phyloP scores from a whole-genome alignment of 1,140 invertebrate genomes.

The Patella vulgata region DNA sequence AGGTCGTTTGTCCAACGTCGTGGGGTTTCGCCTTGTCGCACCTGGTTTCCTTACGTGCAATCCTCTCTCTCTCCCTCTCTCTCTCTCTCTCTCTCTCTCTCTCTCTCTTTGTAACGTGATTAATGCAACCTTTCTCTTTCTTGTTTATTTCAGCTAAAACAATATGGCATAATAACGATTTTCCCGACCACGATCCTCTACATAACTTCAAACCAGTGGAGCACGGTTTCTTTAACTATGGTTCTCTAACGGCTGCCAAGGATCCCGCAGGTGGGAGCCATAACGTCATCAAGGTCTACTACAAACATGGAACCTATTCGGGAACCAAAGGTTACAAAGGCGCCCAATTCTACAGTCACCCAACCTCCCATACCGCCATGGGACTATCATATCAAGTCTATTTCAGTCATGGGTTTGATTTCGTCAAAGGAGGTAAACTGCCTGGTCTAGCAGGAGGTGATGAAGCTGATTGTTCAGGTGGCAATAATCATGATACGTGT shows the following conservation, averaged over 20 bases:
- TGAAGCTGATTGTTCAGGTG: constrained; percentile 33
- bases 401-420: constrained; percentile 34
- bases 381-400: constrained; percentile 29
- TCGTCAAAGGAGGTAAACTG: constrained; percentile 44
- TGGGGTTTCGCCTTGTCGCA: no score
- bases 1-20: no score
- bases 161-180: no score
- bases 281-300: constrained; percentile 1
- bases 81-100: no score
- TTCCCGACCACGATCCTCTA: no score
- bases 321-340: constrained; percentile 14
- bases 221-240: no score
- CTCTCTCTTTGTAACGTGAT: no score
- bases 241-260: neutral
- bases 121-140: no score
- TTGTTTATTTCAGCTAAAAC: no score
- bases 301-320: neutral
- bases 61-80: no score
- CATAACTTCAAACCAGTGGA: no score
- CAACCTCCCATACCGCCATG: neutral
- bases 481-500: constrained; percentile 30
- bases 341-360: constrained; percentile 34
- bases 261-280: constrained; percentile 6
- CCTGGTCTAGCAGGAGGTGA: constrained; percentile 35
- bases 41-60: no score